Conservation (phyloP, 2,888 invertebrate genomes). For the Nephrotoma guestfalica region DNA sequence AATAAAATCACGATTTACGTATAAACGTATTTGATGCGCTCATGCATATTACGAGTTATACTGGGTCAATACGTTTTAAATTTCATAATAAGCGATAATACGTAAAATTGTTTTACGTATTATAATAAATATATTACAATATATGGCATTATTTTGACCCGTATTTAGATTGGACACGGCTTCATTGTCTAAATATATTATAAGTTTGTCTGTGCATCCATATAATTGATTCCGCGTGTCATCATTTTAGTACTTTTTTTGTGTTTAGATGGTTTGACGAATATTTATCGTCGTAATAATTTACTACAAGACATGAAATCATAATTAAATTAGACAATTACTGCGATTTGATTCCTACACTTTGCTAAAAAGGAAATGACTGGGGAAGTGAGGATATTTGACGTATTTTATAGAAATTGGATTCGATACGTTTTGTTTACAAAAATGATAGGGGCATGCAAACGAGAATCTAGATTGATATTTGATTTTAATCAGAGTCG, state of each 20-base stretch:
- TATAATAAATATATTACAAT: background rate
- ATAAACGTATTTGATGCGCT: background rate
- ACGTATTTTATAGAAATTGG: too few relatives aligned
- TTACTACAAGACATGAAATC: background rate
- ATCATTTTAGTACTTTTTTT: background rate
- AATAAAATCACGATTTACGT: background rate
- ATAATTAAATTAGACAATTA: background rate
- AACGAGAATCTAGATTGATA: too few relatives aligned
- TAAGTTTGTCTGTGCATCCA: background rate
- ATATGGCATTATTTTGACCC: background rate
- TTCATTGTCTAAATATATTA: background rate
- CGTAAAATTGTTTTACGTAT: background rate
- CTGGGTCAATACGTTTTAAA: background rate
- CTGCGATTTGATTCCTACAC: background rate
- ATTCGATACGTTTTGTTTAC: too few relatives aligned
- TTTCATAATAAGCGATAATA: background rate
- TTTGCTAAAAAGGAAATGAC: too few relatives aligned
- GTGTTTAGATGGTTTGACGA: background rate
- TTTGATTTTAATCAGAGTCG: too few relatives aligned
- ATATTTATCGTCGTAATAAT: background rate
- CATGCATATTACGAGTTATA: background rate
- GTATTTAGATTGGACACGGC: background rate
- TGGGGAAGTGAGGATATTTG: too few relatives aligned
- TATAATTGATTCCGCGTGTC: background rate
- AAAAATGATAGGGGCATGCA: too few relatives aligned